Conservation (phyloP, 2,888 invertebrate species). For the Harpagoxenus sublaevis region DNA sequence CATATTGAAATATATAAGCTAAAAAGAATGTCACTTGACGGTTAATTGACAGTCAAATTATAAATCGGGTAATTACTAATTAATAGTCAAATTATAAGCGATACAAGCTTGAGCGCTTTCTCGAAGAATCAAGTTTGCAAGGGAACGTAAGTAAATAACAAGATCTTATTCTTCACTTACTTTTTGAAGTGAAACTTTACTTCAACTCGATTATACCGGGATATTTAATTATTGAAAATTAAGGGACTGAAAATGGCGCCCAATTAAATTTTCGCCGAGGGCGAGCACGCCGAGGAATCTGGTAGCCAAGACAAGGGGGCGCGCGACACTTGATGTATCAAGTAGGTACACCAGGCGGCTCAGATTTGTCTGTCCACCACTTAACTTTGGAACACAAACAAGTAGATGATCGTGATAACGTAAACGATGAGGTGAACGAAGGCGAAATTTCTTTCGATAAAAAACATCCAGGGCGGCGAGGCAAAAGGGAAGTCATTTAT, state of each 20-base stretch:
- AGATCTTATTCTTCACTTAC: not conserved
- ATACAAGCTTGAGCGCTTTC: not conserved
- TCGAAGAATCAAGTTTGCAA: not conserved
- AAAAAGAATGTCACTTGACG: not conserved
- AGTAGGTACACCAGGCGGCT: too few relatives aligned
- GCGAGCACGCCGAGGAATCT: not conserved
- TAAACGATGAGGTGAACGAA: not conserved
- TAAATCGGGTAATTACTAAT: not conserved
- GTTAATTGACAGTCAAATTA: not conserved
- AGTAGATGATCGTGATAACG: not conserved
- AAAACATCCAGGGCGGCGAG: not conserved
- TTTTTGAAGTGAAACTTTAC: slow-evolving; percentile 1
- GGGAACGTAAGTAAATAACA: not conserved
- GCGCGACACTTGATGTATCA: not conserved
- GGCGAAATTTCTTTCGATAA: not conserved
- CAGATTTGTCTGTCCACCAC: not conserved
- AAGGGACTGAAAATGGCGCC: not conserved
- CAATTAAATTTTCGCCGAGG: slow-evolving; percentile 12
- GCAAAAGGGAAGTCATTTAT: not conserved
- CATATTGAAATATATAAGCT: not conserved
- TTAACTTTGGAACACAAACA: not conserved
- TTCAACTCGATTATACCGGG: slow-evolving; percentile 10
- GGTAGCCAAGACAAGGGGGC: not conserved
- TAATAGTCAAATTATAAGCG: not conserved
- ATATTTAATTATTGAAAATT: slow-evolving; percentile 29